Evolutionary conservation across 2,888 invertebrate genomes (phyloP), one percentile per base, ranked within the genome.

Genomic region (Drosophila basisetae): DNA sequence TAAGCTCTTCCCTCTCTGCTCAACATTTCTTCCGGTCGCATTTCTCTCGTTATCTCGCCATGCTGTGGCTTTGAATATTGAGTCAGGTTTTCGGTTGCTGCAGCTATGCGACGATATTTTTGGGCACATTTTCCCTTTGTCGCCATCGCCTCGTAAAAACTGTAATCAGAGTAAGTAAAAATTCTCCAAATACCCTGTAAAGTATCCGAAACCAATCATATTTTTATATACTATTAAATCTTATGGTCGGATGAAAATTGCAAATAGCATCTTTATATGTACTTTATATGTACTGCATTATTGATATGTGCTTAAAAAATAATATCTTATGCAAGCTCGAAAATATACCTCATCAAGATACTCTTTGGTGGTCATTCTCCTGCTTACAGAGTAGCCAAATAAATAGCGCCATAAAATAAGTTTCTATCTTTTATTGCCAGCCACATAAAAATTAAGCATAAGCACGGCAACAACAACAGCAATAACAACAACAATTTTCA

Each of bases 351-450:
- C 47, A 11, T 10, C 58, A 43, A 25, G 16, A 22, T 22, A 43
- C 50, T n/a, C 16, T 35, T 13, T 28, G 16, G 13, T 2, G 3
- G 30, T 22, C 13, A 25, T 2, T 25, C 13, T 16, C 18, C 7
- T 18, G 49, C 1, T 7, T 50, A 35, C 69, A 68, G 68, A 41
- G 65, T 66, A 66, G 52, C 52, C 68, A 75, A 85, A 90, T 88
- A 88, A 88, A 88, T 90, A 88, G 89, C 77, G 89, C 90, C 90
- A 88, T 88, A 90, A 88, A 88, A 85, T 88, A 88, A 88, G 84
- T 88, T 90, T 81, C 80, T 88, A 89, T 88, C 86, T 88, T 88
- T 88, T 88, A 90, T 90, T 85, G 90, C 85, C 77, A 73, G 71
- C 65, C 71, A 76, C 72, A 87, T 79, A 77, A 71, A 82, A 84